Evolutionary conservation across 2,888 invertebrate species (phyloP), one percentile per base, ranked within the genome.

Genomic region (Pristionchus entomophagus): DNA sequence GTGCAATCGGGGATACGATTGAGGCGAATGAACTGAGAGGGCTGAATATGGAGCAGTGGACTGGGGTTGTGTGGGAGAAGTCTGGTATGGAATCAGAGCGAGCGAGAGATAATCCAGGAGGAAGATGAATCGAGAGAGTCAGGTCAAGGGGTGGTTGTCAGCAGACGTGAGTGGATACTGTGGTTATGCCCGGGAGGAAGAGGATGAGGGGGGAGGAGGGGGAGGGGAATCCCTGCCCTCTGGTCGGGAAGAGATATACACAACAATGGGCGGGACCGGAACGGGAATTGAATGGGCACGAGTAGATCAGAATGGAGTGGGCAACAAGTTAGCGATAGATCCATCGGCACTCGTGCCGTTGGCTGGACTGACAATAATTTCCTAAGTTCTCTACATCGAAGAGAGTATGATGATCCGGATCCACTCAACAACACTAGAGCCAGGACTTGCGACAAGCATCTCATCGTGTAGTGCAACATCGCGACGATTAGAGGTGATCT

Each of bases 91-190:
- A 51, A 49, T 49, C 49, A 51, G 78, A 32, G 51, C 22, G 26
- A 49, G 29, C 22, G 77, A 77, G 77, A 77, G 41, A 41, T 51
- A 80, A 49, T 51, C 49, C 78, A 80, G 78, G 51, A 80, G 45
- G 78, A 80, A 80, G 78, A 80, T 51, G 78, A 80, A 80, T 80
- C 19, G 78, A 80, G 49, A 29, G n/a, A n/a, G n/a, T n/a, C n/a
- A n/a, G 78, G 78, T 80, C 78, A 35, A 80, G 77, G 77, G 29
- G 35, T 29, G 78, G 32, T 80, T 80, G 78, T 80, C 78, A 80
- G 49, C 78, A 80, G 78, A 80, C 78, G 45, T 49, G 29, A 77
- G 77, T 14, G 41, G 45, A 73, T 32, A 26, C 38, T 35, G 73
- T 56, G 56, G n/a, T n/a, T n/a, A n/a, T n/a, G n/a, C 38, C 65